Evolutionary conservation across 2,113 vertebrate genomes (phyloP).

Genomic region (Shinisaurus crocodilurus): DNA sequence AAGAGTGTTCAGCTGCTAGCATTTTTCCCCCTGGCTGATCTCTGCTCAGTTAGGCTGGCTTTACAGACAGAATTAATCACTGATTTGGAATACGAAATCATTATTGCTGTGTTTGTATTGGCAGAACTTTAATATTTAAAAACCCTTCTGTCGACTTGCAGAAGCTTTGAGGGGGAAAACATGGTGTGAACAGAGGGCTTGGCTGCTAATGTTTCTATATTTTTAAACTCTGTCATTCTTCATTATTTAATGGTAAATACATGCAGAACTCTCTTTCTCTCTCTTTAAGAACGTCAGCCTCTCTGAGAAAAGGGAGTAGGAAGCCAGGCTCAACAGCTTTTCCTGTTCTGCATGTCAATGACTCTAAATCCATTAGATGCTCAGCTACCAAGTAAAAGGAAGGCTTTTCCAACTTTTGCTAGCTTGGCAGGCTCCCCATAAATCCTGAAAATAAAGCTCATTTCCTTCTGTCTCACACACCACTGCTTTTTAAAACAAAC

Average conservation of each 20-base stretch:
- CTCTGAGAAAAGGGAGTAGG: neutral
- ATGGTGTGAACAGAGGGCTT: constrained; percentile 13
- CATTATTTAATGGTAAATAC: neutral
- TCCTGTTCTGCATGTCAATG: constrained; percentile 14
- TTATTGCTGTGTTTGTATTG: constrained; percentile 18
- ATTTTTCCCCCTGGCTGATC: neutral
- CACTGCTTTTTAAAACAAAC: constrained; percentile 11
- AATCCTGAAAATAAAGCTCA: constrained; percentile 21
- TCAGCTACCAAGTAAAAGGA: neutral
- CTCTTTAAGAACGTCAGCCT: neutral
- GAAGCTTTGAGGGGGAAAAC: neutral
- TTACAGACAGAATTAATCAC: constrained; percentile 25
- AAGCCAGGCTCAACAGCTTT: neutral
- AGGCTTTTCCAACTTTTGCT: constrained; percentile 9
- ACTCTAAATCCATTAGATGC: neutral
- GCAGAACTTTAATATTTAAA: constrained; percentile 40
- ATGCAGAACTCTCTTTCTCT: neutral
- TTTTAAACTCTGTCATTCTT: constrained; percentile 12
- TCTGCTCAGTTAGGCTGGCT: constrained; percentile 18
- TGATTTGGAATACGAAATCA: constrained; percentile 5
- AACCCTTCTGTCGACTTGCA: neutral
- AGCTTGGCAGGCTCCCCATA: neutral
- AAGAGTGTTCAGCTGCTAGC: neutral
- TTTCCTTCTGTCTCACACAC: neutral
- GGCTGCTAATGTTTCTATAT: neutral